Conservation (phyloP, 2,888 invertebrate genomes). For the Eulithis prunata region DNA sequence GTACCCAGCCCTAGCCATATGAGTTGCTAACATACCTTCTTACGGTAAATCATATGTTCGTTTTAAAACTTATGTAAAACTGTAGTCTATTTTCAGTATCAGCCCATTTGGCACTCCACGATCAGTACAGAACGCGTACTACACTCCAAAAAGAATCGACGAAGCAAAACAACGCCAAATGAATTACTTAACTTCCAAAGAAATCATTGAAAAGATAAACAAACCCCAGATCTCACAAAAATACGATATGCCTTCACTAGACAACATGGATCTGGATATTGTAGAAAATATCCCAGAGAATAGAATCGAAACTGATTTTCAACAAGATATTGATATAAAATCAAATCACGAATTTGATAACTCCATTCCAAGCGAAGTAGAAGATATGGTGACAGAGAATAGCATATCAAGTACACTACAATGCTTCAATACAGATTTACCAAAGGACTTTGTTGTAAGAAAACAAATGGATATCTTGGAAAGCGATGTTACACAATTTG, state of each 20-base stretch:
- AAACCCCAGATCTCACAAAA: conserved; percentile 12
- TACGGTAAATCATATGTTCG: too few species aligned
- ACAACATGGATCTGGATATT: conserved; percentile 17
- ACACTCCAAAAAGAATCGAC: conserved; percentile 52
- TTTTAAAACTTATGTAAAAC: not conserved
- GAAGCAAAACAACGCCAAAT: conserved; percentile 40
- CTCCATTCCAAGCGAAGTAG: conserved; percentile 29
- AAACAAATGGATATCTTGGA: conserved; percentile 19
- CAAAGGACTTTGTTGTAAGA: conserved; percentile 8
- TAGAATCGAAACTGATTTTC: not conserved
- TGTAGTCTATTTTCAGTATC: conserved; percentile 52
- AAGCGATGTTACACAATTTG: conserved; percentile 12
- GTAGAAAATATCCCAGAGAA: not conserved
- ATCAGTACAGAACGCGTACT: conserved; percentile 52
- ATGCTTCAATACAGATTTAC: conserved; percentile 21
- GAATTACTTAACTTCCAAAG: conserved; percentile 28
- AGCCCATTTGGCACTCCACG: conserved; percentile 68
- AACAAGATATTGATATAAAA: conserved; percentile 2
- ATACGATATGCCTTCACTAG: conserved; percentile 37
- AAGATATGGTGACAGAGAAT: conserved; percentile 32
- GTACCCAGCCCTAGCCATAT: too few species aligned
- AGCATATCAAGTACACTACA: conserved; percentile 22
- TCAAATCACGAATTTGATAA: conserved; percentile 15
- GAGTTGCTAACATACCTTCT: too few species aligned
- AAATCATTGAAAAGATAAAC: conserved; percentile 18